phyloP scores from a whole-genome alignment of 37 sponge, comb jelly and placozoan species.

The Ephydatia muelleri region DNA sequence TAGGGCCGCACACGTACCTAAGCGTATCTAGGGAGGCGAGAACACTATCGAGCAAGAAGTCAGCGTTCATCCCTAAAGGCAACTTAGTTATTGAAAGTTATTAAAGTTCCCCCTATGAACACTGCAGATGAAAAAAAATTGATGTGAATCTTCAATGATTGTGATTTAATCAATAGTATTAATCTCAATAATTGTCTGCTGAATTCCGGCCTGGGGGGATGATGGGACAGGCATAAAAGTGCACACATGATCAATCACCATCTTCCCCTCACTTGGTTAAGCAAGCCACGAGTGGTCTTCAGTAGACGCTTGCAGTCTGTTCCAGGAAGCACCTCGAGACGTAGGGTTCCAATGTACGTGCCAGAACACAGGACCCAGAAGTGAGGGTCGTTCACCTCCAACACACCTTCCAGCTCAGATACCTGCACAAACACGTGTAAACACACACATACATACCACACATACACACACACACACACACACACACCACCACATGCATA shows the following conservation, averaged over 20 bases:
- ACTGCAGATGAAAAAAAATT: background rate
- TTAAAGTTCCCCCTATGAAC: background rate
- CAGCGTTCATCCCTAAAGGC: background rate
- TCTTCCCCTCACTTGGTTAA: constrained; percentile 63
- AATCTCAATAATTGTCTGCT: background rate
- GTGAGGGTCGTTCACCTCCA: constrained; percentile 63
- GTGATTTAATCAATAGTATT: background rate
- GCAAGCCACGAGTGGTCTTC: constrained; percentile 28
- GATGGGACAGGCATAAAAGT: no score
- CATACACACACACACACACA: background rate
- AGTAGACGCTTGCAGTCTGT: constrained; percentile 29
- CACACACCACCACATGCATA: background rate
- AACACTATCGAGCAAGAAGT: constrained; percentile 31
- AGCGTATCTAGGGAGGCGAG: constrained; percentile 27
- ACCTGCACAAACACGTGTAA: no score
- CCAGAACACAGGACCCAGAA: constrained; percentile 88
- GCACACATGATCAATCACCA: no score
- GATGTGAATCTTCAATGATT: background rate
- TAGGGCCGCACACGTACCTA: constrained; percentile 16
- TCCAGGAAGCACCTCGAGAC: constrained; percentile 43
- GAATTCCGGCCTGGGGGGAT: background rate
- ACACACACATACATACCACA: background rate
- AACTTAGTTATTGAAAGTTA: background rate
- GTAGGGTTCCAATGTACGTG: constrained; percentile 44
- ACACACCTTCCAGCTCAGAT: constrained; percentile 65